Base-by-base conservation (phyloP, 2,797 vertebrate genomes). In the Saxicola maurus region DNA sequence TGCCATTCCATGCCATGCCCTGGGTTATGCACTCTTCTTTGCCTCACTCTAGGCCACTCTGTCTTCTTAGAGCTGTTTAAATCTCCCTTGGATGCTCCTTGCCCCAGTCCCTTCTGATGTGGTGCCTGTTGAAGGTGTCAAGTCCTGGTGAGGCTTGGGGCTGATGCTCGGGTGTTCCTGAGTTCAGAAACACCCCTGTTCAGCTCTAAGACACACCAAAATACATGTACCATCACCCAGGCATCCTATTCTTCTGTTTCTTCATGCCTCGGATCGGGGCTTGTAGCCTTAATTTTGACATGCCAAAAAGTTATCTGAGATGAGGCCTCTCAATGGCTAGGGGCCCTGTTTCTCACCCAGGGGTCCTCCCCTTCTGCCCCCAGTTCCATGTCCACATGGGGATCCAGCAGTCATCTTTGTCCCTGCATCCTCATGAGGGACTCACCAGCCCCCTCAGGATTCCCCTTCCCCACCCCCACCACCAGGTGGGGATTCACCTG, bases 1-100 rank as follows among this genome's bases (percentile, higher is more conserved):
- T 69, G 40, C 35, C 31, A 35, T 33, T 33, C 15, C 4, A 10
- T 71, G 68, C 25, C 52, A 30, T 45, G n/a, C 52, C 20, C 9
- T 33, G 8, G 28, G 17, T 73, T 37, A 25, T 7, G 6, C 37
- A 27, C 23, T 31, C 17, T 30, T 40, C 7, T 52, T 52, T 0
- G 0, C 28, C 4, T 25, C 2, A 1, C 23, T 48, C 3, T 0
- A 5, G 33, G 8, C 38, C 23, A 20, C 23, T 73, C 7, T 2
- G 2, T 10, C 55, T 38, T 48, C 10, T 13, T 38, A 48, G 43
- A 73, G 17, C 28, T 57, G 17, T 48, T 73, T 59, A 37, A 48
- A 38, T 48, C 7, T 59, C 27, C 33, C 31, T 57, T 3, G 0
- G 68, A 45, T 56, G 25, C 31, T 45, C 40, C 43, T 73, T 46